phyloP scores from a whole-genome alignment of 2,888 invertebrate species.

The Acrocera orbiculus region DNA sequence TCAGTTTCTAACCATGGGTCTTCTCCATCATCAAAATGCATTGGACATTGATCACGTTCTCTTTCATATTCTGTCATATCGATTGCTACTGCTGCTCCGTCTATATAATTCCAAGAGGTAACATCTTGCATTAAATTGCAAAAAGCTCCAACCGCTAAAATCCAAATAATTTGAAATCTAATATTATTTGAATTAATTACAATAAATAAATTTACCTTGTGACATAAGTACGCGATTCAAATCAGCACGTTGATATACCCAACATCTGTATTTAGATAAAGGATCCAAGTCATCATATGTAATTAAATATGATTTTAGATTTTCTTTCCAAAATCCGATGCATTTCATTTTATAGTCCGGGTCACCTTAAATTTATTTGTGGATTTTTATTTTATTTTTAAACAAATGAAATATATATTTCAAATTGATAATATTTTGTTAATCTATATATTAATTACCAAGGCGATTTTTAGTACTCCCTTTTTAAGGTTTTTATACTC shows the following conservation, averaged over 20 bases:
- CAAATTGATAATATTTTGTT: no score
- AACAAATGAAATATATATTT: background rate
- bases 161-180: slow-evolving; percentile 11
- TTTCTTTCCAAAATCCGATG: slow-evolving; percentile 96
- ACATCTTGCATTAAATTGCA: slow-evolving; percentile 84
- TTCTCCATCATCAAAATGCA: slow-evolving; percentile 88
- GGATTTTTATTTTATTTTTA: no score
- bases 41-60: slow-evolving; percentile 90
- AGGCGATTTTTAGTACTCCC: no score
- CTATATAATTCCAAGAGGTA: slow-evolving; percentile 68
- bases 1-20: slow-evolving; percentile 67
- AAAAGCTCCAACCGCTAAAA: slow-evolving; percentile 67
- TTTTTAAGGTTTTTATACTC: no score
- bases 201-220: slow-evolving; percentile 27
- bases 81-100: slow-evolving; percentile 84
- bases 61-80: slow-evolving; percentile 84
- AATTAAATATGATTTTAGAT: slow-evolving; percentile 86
- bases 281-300: slow-evolving; percentile 94
- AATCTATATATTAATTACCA: background rate
- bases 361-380: slow-evolving; percentile 32
- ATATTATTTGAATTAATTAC: background rate
- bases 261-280: slow-evolving; percentile 87
- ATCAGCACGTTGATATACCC: slow-evolving; percentile 94
- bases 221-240: slow-evolving; percentile 72
- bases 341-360: slow-evolving; percentile 95